A percentile compares a stretch with the other conserved stretches of the same genome.
phyloP scores from a whole-genome alignment of 2,113 vertebrate genomes.

The Phaethornis superciliosus region DNA sequence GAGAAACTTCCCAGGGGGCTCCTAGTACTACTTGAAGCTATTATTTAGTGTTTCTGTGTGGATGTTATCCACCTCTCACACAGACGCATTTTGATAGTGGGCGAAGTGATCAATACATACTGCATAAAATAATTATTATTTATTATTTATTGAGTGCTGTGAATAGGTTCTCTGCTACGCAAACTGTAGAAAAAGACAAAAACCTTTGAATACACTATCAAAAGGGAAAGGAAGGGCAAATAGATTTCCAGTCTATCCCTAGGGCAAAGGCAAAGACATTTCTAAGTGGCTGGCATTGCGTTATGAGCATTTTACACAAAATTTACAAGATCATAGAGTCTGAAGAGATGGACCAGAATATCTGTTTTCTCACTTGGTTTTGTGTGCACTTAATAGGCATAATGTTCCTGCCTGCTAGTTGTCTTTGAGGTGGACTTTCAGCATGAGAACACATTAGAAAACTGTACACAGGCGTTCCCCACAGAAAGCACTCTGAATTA shows the following conservation, averaged over 20 bases:
- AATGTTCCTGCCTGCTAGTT: not conserved
- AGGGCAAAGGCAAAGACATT: not conserved
- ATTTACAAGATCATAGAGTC: not conserved
- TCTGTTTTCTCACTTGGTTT: not conserved
- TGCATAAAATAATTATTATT: slow-evolving; percentile 42
- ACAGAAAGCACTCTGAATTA: not conserved
- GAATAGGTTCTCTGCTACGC: not conserved
- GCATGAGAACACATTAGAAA: not conserved
- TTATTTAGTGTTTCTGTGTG: slow-evolving; percentile 19
- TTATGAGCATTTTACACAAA: not conserved
- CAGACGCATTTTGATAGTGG: not conserved
- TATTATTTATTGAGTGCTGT: slow-evolving; percentile 10
- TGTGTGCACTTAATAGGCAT: not conserved
- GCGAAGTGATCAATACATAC: slow-evolving; percentile 40
- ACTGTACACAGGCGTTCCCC: not conserved
- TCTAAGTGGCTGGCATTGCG: not conserved
- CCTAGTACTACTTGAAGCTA: slow-evolving; percentile 22
- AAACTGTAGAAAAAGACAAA: slow-evolving; percentile 12
- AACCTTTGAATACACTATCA: not conserved
- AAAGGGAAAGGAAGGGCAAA: slow-evolving; percentile 8
- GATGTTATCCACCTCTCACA: not conserved
- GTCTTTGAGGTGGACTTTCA: not conserved
- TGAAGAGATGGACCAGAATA: not conserved
- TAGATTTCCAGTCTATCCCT: not conserved
- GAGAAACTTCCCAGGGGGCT: not conserved